phyloP scores from a whole-genome alignment of 2,113 vertebrate genomes.

The Chamaetylas fuelleborni region DNA sequence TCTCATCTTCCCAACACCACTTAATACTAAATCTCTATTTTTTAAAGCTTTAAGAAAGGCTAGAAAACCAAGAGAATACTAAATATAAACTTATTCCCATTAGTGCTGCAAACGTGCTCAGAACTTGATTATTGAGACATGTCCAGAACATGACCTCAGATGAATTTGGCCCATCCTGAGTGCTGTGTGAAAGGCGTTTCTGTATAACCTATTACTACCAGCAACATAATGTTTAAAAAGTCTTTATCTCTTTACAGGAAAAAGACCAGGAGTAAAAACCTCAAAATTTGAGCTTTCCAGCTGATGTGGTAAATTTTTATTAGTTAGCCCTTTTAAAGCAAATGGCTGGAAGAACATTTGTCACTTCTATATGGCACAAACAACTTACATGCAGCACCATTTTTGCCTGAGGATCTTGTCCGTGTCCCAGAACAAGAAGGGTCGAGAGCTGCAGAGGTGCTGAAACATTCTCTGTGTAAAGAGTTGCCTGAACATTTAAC shows the following conservation, averaged over 20 bases:
- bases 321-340: neutral
- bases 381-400: neutral
- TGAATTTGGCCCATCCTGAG: neutral
- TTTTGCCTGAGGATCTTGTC: neutral
- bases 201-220: neutral
- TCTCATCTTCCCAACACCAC: neutral
- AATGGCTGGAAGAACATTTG: neutral
- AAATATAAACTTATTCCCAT: constrained; percentile 24
- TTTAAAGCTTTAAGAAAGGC: neutral
- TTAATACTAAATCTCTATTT: neutral
- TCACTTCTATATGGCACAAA: neutral
- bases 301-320: neutral
- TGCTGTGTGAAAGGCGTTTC: neutral
- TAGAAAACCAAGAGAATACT: neutral
- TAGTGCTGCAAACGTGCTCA: neutral
- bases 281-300: neutral
- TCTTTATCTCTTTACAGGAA: neutral
- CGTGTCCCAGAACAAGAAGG: neutral
- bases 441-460: neutral
- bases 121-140: neutral
- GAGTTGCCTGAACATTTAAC: neutral
- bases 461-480: neutral
- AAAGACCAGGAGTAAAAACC: neutral
- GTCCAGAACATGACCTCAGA: constrained; percentile 43
- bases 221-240: neutral